phyloP scores from a whole-genome alignment of 2,113 vertebrate species.

The Tyto alba region DNA sequence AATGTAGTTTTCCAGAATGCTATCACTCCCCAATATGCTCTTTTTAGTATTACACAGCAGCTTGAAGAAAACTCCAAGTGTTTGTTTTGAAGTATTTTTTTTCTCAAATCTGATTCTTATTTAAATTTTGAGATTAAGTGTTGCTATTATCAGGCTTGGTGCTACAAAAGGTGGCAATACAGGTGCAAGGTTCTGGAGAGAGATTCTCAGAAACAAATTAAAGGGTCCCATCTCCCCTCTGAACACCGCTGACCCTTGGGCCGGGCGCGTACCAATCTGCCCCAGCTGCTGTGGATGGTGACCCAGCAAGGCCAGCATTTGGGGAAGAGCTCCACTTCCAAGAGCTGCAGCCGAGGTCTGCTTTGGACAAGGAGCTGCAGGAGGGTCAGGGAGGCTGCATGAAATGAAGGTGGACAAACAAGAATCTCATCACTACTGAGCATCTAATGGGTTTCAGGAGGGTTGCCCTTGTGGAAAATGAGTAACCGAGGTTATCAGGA shows the following conservation, averaged over 20 bases:
- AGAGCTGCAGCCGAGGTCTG: not conserved
- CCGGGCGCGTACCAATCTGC: accelerated
- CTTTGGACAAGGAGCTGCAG: not conserved
- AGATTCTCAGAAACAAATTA: not conserved
- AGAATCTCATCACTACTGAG: not conserved
- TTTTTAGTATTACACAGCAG: not conserved
- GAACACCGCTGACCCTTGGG: not conserved
- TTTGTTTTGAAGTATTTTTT: not conserved
- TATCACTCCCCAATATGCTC: not conserved
- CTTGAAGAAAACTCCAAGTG: not conserved
- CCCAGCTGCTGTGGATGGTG: not conserved
- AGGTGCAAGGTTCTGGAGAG: not conserved
- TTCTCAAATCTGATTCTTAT: not conserved
- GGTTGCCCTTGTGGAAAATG: not conserved
- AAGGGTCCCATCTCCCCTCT: not conserved
- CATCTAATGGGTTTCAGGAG: not conserved
- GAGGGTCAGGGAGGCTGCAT: not conserved
- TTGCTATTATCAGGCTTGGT: not conserved
- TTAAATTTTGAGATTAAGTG: not conserved
- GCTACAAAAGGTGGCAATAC: not conserved
- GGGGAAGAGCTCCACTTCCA: not conserved
- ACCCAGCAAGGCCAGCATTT: not conserved
- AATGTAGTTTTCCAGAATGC: not conserved
- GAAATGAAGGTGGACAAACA: not conserved
- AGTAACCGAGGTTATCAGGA: not conserved